Percentiles rank a stretch among this genome's conserved stretches.
Conservation (phyloP, 2,797 vertebrate genomes). For the Propithecus deckenii region DNA sequence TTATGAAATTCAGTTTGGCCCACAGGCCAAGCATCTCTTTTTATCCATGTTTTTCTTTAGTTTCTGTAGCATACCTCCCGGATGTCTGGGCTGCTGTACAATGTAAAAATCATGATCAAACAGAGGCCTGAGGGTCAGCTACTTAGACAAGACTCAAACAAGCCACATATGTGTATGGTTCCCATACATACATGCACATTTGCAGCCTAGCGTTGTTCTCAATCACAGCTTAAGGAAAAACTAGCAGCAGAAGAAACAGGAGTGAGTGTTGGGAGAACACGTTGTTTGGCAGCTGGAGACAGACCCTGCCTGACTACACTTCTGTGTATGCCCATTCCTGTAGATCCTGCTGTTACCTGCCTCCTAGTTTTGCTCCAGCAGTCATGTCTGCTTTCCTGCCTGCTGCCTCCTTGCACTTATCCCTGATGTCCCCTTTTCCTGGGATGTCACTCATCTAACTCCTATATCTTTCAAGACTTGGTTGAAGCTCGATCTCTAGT, state of each 20-base stretch:
- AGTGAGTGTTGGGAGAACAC: not conserved
- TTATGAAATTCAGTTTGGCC: constrained; percentile 36
- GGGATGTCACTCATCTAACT: not conserved
- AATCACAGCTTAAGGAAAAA: not conserved
- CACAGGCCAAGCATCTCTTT: not conserved
- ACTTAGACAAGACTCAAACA: constrained; percentile 28
- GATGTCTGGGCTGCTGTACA: constrained; percentile 40
- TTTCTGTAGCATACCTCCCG: not conserved
- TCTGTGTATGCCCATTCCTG: not conserved
- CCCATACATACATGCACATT: not conserved
- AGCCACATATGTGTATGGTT: constrained; percentile 7
- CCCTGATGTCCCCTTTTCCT: not conserved
- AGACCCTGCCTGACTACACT: not conserved
- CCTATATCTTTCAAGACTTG: not conserved
- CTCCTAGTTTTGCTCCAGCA: not conserved
- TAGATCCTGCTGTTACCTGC: not conserved
- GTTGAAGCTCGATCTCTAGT: not conserved
- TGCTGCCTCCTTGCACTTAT: not conserved
- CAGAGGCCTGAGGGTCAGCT: constrained; percentile 49
- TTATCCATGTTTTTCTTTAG: not conserved
- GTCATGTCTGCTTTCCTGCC: not conserved
- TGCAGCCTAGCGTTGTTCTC: not conserved
- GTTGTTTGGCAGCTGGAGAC: not conserved
- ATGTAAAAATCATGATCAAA: constrained; percentile 54
- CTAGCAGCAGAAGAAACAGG: not conserved